These are phyloP conservation scores for Andrena hattorfiana DNA, from an alignment of 2,888 invertebrate genomes.

Conservation along the genomic window DNA sequence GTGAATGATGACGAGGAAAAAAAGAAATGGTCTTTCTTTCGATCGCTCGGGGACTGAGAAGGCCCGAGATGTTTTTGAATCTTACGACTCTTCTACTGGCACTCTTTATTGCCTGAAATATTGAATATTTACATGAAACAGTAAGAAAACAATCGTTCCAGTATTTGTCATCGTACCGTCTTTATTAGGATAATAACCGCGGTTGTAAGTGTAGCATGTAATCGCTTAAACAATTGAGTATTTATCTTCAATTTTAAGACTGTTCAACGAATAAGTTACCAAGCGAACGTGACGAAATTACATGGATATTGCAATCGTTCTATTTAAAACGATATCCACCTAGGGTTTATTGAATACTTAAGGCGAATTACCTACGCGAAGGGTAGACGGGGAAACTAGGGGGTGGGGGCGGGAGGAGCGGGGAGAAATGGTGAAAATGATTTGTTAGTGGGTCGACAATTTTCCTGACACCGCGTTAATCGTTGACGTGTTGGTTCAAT, in stretches of 20 bases:
- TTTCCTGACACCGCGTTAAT: neutral
- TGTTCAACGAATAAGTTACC: slow-evolving; percentile 43
- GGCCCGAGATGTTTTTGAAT: slow-evolving; percentile 37
- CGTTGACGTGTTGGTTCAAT: neutral
- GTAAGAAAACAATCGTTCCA: slow-evolving; percentile 40
- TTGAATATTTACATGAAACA: slow-evolving; percentile 44
- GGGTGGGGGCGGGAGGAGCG: too few relatives aligned
- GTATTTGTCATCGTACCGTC: slow-evolving; percentile 38
- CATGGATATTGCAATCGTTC: slow-evolving; percentile 35
- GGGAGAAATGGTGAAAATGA: too few relatives aligned
- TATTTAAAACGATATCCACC: slow-evolving; percentile 33
- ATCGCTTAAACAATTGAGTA: slow-evolving; percentile 49
- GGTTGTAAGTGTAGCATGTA: slow-evolving; percentile 52
- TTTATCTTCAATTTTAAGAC: slow-evolving; percentile 56
- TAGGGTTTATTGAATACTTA: slow-evolving; percentile 10
- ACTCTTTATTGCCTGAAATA: slow-evolving; percentile 43
- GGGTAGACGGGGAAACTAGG: neutral
- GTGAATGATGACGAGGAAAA: slow-evolving; percentile 36
- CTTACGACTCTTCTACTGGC: slow-evolving; percentile 39
- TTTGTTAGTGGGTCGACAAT: too few relatives aligned
- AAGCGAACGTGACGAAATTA: slow-evolving; percentile 15
- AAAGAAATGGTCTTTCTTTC: slow-evolving; percentile 52
- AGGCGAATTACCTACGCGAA: neutral
- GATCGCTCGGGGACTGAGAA: slow-evolving; percentile 59
- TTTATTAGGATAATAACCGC: slow-evolving; percentile 36